A percentile compares a stretch with the other conserved stretches of the same genome.
These are phyloP conservation scores for Ephydatia muelleri DNA, from an alignment of 37 sponge, comb jelly and placozoan species.

Conservation along the genomic window DNA sequence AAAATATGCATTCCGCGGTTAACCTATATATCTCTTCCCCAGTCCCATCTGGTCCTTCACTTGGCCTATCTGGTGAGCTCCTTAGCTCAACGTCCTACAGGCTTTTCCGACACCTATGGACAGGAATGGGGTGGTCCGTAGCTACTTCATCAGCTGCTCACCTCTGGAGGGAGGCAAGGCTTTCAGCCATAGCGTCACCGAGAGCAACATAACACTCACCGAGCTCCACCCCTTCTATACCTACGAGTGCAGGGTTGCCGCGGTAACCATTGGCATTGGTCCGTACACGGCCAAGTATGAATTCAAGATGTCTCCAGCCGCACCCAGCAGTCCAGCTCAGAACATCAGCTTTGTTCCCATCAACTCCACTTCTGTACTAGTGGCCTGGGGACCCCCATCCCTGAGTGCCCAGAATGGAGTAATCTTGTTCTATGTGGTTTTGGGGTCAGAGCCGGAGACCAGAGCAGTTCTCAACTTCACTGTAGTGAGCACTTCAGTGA, in stretches of 20 bases:
- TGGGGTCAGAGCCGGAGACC: too few species aligned
- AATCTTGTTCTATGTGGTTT: too few species aligned
- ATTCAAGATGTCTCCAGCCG: neutral
- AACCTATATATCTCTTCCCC: neutral
- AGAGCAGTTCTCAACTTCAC: too few species aligned
- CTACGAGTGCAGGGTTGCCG: slow-evolving; percentile 40
- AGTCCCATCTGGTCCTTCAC: slow-evolving; percentile 40
- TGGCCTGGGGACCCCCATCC: too few species aligned
- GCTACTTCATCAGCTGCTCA: slow-evolving; percentile 14
- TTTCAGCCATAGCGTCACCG: neutral
- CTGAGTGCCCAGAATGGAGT: too few species aligned
- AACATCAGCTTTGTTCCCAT: too few species aligned
- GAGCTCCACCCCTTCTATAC: slow-evolving; percentile 46
- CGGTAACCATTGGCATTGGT: slow-evolving; percentile 36
- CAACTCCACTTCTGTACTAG: too few species aligned
- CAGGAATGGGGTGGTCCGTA: slow-evolving; percentile 39
- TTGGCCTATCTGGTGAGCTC: neutral
- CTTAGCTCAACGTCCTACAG: neutral
- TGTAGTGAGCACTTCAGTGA: too few species aligned
- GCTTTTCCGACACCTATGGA: neutral
- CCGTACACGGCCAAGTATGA: neutral
- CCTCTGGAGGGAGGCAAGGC: slow-evolving; percentile 6
- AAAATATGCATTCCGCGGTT: too few species aligned
- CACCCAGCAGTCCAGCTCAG: too few species aligned
- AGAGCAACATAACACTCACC: neutral